Evolutionary conservation across 2,888 invertebrate species (phyloP).

Genomic region (Margaritifera margaritifera): DNA sequence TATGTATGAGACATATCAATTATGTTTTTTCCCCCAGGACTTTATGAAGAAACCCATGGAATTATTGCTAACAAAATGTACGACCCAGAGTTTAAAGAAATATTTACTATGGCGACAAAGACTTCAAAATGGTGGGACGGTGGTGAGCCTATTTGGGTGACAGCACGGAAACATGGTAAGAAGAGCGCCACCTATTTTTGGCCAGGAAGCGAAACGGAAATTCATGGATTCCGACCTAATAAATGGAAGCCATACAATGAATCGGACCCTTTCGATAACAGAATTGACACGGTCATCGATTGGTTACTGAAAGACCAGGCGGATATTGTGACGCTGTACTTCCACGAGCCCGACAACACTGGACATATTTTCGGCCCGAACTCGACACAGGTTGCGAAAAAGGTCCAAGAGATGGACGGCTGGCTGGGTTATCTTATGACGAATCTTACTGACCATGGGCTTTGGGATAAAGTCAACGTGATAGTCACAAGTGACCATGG

Average conservation of each 20-base stretch:
- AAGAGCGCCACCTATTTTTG: slow-evolving; percentile 76
- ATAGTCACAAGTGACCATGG: slow-evolving; percentile 67
- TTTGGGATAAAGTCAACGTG: slow-evolving; percentile 51
- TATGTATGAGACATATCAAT: no score
- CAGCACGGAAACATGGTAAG: slow-evolving; percentile 77
- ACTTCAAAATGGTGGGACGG: slow-evolving; percentile 61
- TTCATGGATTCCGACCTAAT: slow-evolving; percentile 73
- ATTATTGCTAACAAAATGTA: slow-evolving; percentile 79
- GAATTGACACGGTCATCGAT: slow-evolving; percentile 77
- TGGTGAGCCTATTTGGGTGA: slow-evolving; percentile 64
- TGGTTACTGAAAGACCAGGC: slow-evolving; percentile 50
- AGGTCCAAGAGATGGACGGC: slow-evolving; percentile 52
- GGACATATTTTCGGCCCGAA: slow-evolving; percentile 61
- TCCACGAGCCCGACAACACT: slow-evolving; percentile 58
- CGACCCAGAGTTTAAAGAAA: slow-evolving; percentile 73
- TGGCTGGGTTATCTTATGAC: slow-evolving; percentile 45
- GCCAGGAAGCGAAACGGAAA: slow-evolving; percentile 79
- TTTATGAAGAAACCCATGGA: slow-evolving; percentile 81
- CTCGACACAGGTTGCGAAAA: slow-evolving; percentile 34
- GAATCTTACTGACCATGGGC: slow-evolving; percentile 24
- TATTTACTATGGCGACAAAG: slow-evolving; percentile 38
- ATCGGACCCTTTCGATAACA: slow-evolving; percentile 74
- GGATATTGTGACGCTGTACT: slow-evolving; percentile 56
- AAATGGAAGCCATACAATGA: slow-evolving; percentile 69
- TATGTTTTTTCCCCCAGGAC: slow-evolving; percentile 73